A percentile compares a stretch with the other conserved stretches of the same genome.
Conservation (phyloP, 64 coral and sea anemone genomes). For the Stylophora pistillata region DNA sequence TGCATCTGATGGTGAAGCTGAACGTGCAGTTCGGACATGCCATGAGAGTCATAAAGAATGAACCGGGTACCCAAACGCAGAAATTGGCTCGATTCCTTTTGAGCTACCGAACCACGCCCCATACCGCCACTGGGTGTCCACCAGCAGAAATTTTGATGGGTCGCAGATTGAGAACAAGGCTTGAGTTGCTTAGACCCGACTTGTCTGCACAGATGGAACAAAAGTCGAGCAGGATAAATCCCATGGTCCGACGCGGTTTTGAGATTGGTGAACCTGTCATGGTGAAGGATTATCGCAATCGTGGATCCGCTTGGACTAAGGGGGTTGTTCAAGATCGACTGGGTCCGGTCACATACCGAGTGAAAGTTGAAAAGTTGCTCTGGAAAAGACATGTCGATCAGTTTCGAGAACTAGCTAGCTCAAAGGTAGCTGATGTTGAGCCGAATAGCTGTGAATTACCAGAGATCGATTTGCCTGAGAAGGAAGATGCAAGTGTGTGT, state of each 20-base stretch:
- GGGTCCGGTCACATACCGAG: conserved; percentile 38
- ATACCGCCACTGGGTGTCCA: conserved; percentile 29
- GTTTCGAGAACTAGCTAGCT: conserved; percentile 3
- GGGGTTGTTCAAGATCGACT: conserved; percentile 23
- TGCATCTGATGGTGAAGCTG: conserved; percentile 23
- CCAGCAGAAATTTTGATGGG: conserved; percentile 51
- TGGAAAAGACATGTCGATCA: conserved; percentile 39
- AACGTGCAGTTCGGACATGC: conserved; percentile 38
- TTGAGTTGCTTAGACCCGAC: too few species aligned
- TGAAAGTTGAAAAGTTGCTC: conserved; percentile 40
- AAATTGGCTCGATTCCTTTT: conserved; percentile 35
- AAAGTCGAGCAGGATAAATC: not conserved
- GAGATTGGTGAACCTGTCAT: conserved; percentile 32
- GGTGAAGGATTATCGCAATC: conserved; percentile 29
- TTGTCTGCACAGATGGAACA: not conserved
- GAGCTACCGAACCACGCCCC: conserved; percentile 25
- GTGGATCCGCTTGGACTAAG: conserved; percentile 26
- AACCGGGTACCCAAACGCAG: too few species aligned
- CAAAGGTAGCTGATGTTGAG: not conserved
- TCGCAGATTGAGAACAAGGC: conserved; percentile 4
- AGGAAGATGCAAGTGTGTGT: not conserved
- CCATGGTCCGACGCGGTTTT: not conserved
- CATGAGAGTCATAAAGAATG: conserved; percentile 36
- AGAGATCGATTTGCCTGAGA: conserved; percentile 4
- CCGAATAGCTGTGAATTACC: not conserved